Base-by-base conservation (phyloP, 2,797 vertebrate genomes). In the Denticeps clupeoides region DNA sequence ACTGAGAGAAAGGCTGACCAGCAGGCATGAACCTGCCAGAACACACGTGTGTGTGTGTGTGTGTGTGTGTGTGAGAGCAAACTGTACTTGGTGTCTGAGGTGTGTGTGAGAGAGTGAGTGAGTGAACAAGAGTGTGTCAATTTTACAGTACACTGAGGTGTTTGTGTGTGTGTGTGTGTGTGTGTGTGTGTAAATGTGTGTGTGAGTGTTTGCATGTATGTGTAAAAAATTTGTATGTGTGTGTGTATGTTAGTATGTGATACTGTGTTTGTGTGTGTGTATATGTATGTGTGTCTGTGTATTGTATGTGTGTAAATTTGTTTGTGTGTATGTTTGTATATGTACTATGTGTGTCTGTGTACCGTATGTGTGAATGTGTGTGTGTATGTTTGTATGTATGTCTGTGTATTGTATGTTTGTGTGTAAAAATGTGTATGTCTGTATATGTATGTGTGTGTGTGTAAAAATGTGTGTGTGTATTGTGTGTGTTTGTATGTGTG, bases 1-100 rank as follows among this genome's bases (percentile, higher is more conserved):
- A 47, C 13, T 33, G 47, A 59, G 62, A 69, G 70, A 69, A 82
- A 80, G 72, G 71, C 71, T 70, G 57, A 56, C 58, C 51, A 64
- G 42, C 67, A 13, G 10, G 4, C 26, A 33, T 12, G 18, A n/a
- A n/a, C n/a, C n/a, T 19, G 13, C 33, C 26, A 38, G 11, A 40
- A 21, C 6, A 12, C 16, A 8, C 12, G 37, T 35, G 7, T 27
- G 25, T 45, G 45, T 40, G 41, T 37, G 51, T 53, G 33, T 47
- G 44, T 47, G 33, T 41, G 26, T 42, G 47, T 29, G 19, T 44
- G 45, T 50, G 44, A 22, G 13, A 62, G 44, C 65, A n/a, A n/a
- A n/a, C n/a, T n/a, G n/a, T n/a, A n/a, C n/a, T n/a, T n/a, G n/a
- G n/a, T n/a, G n/a, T n/a, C n/a, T n/a, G n/a, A n/a, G n/a, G 37